Evolutionary conservation across 2,797 vertebrate genomes (phyloP).

Genomic region (Neosilurus hyrtlii): DNA sequence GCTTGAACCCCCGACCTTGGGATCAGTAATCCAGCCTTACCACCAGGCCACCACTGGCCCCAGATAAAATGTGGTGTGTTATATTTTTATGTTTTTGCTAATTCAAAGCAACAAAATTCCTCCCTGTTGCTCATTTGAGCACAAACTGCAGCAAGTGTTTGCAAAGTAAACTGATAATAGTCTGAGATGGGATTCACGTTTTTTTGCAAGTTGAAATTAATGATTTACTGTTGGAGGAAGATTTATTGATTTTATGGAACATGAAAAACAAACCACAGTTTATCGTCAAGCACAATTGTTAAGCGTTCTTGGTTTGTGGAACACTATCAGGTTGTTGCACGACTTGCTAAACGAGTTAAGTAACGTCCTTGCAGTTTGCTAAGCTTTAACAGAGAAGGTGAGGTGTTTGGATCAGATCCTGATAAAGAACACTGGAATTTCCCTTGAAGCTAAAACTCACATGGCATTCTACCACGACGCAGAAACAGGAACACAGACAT

Average conservation of each 20-base stretch:
- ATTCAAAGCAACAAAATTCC: not conserved
- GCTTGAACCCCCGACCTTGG: too few relatives aligned
- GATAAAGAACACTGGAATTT: not conserved
- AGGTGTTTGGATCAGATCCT: slow-evolving; percentile 6
- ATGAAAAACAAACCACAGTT: not conserved
- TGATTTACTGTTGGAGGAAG: not conserved
- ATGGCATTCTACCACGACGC: not conserved
- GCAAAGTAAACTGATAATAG: not conserved
- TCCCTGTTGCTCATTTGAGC: not conserved
- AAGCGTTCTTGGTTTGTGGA: not conserved
- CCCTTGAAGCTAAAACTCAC: not conserved
- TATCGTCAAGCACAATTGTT: not conserved
- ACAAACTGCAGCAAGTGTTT: not conserved
- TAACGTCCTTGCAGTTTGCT: not conserved
- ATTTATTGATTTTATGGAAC: not conserved
- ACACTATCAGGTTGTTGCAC: not conserved
- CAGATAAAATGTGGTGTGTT: not conserved
- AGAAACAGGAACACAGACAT: not conserved
- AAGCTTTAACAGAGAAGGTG: not conserved
- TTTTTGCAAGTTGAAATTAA: not conserved
- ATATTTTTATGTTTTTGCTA: not conserved
- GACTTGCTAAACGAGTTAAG: not conserved
- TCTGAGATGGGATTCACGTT: not conserved
- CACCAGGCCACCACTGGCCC: too few relatives aligned
- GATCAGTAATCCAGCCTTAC: too few relatives aligned